A percentile compares a stretch with the other conserved stretches of the same genome.
These are phyloP conservation scores for Acropora yongei DNA, from an alignment of 64 coral and sea anemone species.

Conservation along the genomic window DNA sequence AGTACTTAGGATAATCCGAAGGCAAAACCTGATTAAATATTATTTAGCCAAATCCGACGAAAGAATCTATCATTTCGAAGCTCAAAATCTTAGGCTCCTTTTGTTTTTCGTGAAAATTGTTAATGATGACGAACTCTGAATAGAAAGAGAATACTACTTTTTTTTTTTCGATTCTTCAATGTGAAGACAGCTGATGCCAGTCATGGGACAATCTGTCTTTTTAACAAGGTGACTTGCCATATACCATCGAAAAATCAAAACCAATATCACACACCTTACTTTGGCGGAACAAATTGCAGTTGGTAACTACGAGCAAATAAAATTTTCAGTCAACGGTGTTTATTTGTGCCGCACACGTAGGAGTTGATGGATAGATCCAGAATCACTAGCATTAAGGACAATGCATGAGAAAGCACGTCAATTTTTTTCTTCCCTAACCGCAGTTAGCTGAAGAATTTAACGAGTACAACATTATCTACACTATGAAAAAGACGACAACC, in stretches of 20 bases:
- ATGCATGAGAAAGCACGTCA: too few species aligned
- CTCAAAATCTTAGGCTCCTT: too few species aligned
- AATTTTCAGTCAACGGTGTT: neutral
- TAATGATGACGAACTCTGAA: too few species aligned
- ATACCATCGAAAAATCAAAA: neutral
- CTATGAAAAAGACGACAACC: neutral
- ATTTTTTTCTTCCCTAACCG: neutral
- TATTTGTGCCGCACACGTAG: too few species aligned
- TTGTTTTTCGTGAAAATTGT: too few species aligned
- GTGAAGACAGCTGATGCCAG: too few species aligned
- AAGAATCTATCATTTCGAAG: neutral
- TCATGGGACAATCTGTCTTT: neutral
- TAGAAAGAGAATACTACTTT: too few species aligned
- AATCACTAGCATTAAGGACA: too few species aligned
- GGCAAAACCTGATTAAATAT: slow-evolving; percentile 7
- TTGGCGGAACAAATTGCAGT: neutral
- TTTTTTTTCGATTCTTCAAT: too few species aligned
- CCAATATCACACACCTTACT: neutral
- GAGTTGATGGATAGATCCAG: too few species aligned
- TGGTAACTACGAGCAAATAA: neutral
- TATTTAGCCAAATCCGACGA: neutral
- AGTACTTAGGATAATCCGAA: neutral
- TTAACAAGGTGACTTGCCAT: neutral
- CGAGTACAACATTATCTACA: too few species aligned
- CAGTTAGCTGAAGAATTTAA: neutral